phyloP scores from a whole-genome alignment of 2,797 vertebrate species.

The Nannoperca australis region DNA sequence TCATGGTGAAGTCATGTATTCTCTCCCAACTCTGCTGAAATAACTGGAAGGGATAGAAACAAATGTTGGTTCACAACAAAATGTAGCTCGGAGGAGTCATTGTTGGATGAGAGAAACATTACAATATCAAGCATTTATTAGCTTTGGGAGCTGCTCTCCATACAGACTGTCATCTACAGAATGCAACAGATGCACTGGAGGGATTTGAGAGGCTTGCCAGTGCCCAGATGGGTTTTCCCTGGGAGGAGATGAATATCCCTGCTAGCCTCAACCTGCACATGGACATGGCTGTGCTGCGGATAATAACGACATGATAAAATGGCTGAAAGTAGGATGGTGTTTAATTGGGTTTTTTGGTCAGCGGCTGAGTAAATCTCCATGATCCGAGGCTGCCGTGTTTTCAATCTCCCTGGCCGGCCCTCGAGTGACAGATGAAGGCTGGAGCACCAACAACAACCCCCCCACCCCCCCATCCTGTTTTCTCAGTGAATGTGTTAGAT shows the following conservation, averaged over 20 bases:
- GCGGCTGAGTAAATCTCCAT: conserved; percentile 28
- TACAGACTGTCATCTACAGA: conserved; percentile 22
- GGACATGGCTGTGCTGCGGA: background rate
- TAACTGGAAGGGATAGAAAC: background rate
- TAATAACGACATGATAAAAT: conserved; percentile 16
- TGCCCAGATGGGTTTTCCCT: conserved; percentile 63
- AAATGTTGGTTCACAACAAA: background rate
- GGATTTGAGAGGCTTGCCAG: conserved; percentile 51
- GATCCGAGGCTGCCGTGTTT: conserved; percentile 9
- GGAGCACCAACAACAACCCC: background rate
- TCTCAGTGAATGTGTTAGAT: conserved; percentile 31
- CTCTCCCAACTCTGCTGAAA: conserved; percentile 2
- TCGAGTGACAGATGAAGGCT: conserved; percentile 42
- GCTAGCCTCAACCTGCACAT: conserved; percentile 36
- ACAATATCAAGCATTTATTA: conserved; percentile 23
- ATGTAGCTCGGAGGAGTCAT: conserved; percentile 5
- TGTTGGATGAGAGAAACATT: conserved; percentile 5
- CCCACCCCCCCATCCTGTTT: background rate
- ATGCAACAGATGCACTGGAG: conserved; percentile 64
- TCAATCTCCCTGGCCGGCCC: background rate
- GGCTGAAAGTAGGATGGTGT: background rate
- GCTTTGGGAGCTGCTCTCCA: conserved; percentile 11
- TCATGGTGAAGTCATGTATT: conserved; percentile 28
- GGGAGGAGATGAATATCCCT: conserved; percentile 48
- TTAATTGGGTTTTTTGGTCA: conserved; percentile 27